Evolutionary conservation across 2,888 invertebrate genomes (phyloP).

Genomic region (Eilema depressum): DNA sequence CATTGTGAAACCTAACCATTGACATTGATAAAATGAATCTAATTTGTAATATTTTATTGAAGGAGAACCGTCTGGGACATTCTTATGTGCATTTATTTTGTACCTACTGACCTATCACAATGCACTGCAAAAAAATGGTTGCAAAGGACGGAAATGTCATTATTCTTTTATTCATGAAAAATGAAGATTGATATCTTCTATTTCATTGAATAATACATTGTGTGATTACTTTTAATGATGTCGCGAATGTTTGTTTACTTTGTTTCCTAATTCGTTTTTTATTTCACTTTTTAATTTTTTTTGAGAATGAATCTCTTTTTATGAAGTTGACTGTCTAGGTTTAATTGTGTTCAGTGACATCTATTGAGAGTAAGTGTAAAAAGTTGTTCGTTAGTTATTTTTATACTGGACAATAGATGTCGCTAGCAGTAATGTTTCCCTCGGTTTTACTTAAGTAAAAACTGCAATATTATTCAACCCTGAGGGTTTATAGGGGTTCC

Average conservation of each 20-base stretch:
- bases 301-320: conserved; percentile 10
- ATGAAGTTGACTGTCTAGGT: too few species aligned
- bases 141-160: conserved; percentile 26
- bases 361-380: conserved; percentile 19
- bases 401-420: conserved; percentile 37
- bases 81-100: conserved; percentile 38
- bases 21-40: not conserved
- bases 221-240: conserved; percentile 28
- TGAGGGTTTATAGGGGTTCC: not conserved
- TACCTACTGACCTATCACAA: conserved; percentile 49
- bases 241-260: conserved; percentile 36
- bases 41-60: conserved; percentile 35
- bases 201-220: conserved; percentile 46
- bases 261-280: conserved; percentile 5
- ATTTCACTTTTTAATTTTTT: conserved; percentile 21
- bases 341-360: conserved; percentile 17
- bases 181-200: conserved; percentile 21
- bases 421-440: not conserved
- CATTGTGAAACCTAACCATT: not conserved
- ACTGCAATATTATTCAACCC: not conserved
- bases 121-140: conserved; percentile 5
- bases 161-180: conserved; percentile 43
- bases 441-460: not conserved
- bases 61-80: conserved; percentile 29
- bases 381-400: not conserved